These are phyloP conservation scores for Bombus pyrosoma DNA, from an alignment of 1,140 invertebrate genomes.

Conservation along the genomic window DNA sequence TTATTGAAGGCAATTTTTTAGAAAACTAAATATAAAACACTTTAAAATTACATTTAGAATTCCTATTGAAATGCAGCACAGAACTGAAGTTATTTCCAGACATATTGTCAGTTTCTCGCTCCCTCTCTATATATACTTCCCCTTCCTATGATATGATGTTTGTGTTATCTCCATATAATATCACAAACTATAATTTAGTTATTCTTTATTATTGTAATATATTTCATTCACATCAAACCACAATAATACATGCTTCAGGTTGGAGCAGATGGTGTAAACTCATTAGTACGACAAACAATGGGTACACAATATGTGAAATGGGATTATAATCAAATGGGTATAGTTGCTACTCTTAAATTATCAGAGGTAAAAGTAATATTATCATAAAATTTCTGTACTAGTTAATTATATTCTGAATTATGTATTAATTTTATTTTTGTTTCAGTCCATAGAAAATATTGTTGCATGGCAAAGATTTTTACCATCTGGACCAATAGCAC, in stretches of 20 bases:
- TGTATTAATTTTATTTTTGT: conserved; percentile 52
- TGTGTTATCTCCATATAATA: conserved; percentile 2
- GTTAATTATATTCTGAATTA: background rate
- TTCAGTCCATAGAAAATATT: conserved; percentile 88
- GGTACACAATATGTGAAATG: conserved; percentile 89
- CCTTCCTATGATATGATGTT: conserved; percentile 38
- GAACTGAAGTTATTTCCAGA: conserved; percentile 78
- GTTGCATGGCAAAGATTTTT: conserved; percentile 98
- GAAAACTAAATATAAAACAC: background rate
- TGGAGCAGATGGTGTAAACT: conserved; percentile 96
- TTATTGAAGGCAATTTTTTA: background rate
- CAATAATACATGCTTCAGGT: conserved; percentile 83
- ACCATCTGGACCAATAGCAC: conserved; percentile 94
- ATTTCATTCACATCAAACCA: conserved; percentile 24
- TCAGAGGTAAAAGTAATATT: conserved; percentile 84
- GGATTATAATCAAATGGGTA: conserved; percentile 94
- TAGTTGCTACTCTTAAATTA: conserved; percentile 94
- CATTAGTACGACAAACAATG: conserved; percentile 91
- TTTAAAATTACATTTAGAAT: conserved; percentile 43
- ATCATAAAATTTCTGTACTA: conserved; percentile 10
- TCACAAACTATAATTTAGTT: background rate
- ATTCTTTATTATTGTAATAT: background rate
- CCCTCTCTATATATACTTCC: conserved; percentile 28
- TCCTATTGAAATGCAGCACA: conserved; percentile 61
- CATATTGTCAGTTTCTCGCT: conserved; percentile 61